Conservation (phyloP, 2,888 invertebrate species). For the Balanococcus diminutus region DNA sequence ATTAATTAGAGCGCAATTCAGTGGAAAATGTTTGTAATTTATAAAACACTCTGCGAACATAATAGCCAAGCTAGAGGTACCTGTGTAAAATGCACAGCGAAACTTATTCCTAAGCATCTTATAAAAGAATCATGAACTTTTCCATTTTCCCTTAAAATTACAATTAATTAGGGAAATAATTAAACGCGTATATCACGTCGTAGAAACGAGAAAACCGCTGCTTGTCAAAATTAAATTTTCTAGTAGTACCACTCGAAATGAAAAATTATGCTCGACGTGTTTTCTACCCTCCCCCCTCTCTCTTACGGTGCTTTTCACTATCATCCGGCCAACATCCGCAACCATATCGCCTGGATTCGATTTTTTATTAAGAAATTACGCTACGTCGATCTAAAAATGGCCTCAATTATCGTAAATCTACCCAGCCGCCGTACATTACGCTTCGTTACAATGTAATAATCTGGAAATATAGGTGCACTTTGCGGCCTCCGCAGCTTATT, state of each 20-base stretch:
- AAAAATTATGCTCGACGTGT: not conserved
- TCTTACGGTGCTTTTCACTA: not conserved
- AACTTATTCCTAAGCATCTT: conserved; percentile 7
- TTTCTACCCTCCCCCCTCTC: not conserved
- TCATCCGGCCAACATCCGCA: not conserved
- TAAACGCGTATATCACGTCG: conserved; percentile 15
- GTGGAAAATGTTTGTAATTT: conserved; percentile 6
- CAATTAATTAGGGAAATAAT: conserved; percentile 35
- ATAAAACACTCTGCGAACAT: not conserved
- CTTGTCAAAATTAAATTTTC: conserved; percentile 29
- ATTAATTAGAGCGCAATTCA: conserved; percentile 23
- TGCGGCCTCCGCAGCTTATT: not conserved
- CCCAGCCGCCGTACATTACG: not conserved
- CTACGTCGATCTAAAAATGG: conserved; percentile 29
- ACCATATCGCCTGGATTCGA: not conserved
- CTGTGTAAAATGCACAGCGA: not conserved
- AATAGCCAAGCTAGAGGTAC: not conserved
- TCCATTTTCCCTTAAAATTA: conserved; percentile 15
- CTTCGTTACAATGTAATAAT: conserved; percentile 28
- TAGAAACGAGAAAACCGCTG: conserved; percentile 38
- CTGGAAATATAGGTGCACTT: not conserved
- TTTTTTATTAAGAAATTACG: conserved; percentile 17
- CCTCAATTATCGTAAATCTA: conserved; percentile 23
- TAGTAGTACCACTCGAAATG: conserved; percentile 8
- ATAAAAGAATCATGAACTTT: conserved; percentile 26